Evolutionary conservation across 2,888 invertebrate species (phyloP).

Genomic region (Dynastes tityus): DNA sequence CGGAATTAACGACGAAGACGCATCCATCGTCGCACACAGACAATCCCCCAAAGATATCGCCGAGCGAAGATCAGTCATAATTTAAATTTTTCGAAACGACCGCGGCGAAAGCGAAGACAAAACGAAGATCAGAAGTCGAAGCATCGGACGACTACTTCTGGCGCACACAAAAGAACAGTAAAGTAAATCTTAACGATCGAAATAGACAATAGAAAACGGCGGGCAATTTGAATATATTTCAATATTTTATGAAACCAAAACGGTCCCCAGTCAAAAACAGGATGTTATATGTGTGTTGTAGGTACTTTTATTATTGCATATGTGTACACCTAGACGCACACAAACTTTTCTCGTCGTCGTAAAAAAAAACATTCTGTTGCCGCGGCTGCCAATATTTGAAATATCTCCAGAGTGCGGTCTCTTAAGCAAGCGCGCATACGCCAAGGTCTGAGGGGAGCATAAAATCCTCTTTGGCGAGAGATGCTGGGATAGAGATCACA

Average conservation of each 20-base stretch:
- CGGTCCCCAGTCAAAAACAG: conserved; percentile 38
- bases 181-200: conserved; percentile 47
- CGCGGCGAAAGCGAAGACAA: conserved; percentile 26
- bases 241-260: conserved; percentile 45
- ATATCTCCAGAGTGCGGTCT: conserved; percentile 52
- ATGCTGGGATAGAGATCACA: conserved; percentile 60
- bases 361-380: conserved; percentile 35
- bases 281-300: conserved; percentile 21
- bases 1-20: conserved; percentile 46
- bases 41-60: conserved; percentile 32
- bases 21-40: conserved; percentile 36
- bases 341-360: not conserved
- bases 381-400: conserved; percentile 61
- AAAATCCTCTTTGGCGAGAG: conserved; percentile 41
- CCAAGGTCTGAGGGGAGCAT: not conserved
- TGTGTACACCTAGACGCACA: not conserved
- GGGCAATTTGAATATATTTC: conserved; percentile 47
- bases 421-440: conserved; percentile 5
- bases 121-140: conserved; percentile 4
- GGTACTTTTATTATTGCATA: not conserved
- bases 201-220: conserved; percentile 47
- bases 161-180: conserved; percentile 43
- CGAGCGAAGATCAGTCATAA: conserved; percentile 41
- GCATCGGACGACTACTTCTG: conserved; percentile 40
- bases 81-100: conserved; percentile 45